These are phyloP conservation scores for Hucho hucho DNA, from an alignment of 2,113 vertebrate species.

Conservation along the genomic window DNA sequence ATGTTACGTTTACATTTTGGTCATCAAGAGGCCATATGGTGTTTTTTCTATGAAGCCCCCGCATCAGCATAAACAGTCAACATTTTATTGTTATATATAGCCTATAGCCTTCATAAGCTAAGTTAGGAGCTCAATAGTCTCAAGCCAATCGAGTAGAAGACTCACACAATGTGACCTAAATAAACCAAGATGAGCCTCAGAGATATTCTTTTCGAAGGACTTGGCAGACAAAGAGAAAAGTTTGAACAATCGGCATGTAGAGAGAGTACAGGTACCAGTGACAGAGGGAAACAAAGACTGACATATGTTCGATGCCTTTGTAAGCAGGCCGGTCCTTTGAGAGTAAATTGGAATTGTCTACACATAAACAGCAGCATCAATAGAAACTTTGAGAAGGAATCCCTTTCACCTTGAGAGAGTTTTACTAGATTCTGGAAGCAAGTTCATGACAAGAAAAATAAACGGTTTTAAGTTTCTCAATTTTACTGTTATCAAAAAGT, in stretches of 20 bases:
- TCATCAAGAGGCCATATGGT: too few relatives aligned
- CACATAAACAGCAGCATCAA: conserved; percentile 8
- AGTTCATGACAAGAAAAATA: background rate
- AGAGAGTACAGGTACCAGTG: background rate
- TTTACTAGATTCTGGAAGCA: background rate
- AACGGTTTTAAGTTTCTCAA: background rate
- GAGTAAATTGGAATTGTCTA: conserved; percentile 2
- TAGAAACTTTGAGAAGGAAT: background rate
- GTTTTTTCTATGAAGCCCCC: too few relatives aligned
- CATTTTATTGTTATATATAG: background rate
- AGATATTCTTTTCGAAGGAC: background rate
- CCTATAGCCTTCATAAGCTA: background rate
- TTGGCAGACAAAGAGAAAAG: conserved; percentile 14
- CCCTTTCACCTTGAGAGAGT: background rate
- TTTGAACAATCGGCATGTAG: conserved; percentile 4
- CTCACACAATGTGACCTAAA: conserved; percentile 24
- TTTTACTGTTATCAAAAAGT: background rate
- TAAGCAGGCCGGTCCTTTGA: background rate
- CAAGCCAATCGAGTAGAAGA: conserved; percentile 7
- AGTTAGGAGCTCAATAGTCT: background rate
- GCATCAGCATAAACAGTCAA: background rate
- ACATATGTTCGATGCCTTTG: background rate
- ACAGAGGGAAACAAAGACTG: conserved; percentile 8
- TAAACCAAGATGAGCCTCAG: conserved; percentile 14
- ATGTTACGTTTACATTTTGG: too few relatives aligned